A percentile compares a stretch with the other conserved stretches of the same genome.
Evolutionary conservation across 1,140 invertebrate genomes (phyloP).

Genomic region (Saccostrea echinata): DNA sequence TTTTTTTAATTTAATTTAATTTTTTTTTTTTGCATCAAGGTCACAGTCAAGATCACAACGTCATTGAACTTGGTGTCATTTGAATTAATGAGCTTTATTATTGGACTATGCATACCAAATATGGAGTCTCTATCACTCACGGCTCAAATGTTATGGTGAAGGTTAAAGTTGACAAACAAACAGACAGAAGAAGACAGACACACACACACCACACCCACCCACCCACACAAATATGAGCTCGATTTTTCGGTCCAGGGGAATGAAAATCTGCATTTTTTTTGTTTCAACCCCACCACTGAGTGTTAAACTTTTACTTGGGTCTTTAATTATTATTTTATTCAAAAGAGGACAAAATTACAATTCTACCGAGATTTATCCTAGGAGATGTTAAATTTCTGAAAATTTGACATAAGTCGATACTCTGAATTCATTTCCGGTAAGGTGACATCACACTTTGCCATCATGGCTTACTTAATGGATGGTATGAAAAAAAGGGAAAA

Average conservation of each 20-base stretch:
- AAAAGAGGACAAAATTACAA: background rate
- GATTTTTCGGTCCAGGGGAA: no score
- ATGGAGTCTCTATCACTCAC: background rate
- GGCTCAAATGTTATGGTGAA: background rate
- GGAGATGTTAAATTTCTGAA: background rate
- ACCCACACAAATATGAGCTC: no score
- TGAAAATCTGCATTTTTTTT: no score
- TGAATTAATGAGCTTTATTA: background rate
- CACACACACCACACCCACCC: no score
- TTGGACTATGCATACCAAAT: background rate
- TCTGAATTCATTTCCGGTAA: background rate
- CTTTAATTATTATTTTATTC: background rate
- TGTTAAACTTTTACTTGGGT: background rate
- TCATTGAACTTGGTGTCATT: slow-evolving; percentile 7
- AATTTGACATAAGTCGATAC: background rate
- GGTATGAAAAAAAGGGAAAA: slow-evolving; percentile 4
- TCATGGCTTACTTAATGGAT: background rate
- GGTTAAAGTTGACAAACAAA: background rate
- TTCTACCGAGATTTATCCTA: background rate
- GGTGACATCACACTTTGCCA: background rate
- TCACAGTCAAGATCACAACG: no score
- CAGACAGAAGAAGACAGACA: no score
- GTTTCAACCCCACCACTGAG: no score
- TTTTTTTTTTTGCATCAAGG: no score
- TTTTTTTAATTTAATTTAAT: no score